Base-by-base conservation (phyloP, 2,797 vertebrate genomes). In the Lophotriccus pileatus region DNA sequence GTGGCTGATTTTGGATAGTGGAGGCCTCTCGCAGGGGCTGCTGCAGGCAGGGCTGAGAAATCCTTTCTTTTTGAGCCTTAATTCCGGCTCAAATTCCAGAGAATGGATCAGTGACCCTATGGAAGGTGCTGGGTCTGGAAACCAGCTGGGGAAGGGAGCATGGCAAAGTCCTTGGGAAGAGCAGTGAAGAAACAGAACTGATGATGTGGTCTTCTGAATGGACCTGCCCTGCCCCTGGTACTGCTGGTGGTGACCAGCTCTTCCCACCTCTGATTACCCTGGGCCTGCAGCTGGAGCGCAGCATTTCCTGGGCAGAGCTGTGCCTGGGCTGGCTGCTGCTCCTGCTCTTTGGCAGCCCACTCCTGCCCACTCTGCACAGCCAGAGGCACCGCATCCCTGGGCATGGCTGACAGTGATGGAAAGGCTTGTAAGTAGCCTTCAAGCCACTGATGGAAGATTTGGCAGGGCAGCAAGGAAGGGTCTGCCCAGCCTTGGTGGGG, bases 351-450 rank as follows among this genome's bases (percentile, higher is more conserved):
- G 16, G 46, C 32, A 75, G 14, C 43, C 49, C 5, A 0, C 59
- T 59, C 9, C 70, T 18, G 1, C 53, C 68, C 20, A 4, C 14
- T 12, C 20, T 74, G n/a, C 70, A 34, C 3, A 2, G 25, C 49
- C 78, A 13, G 22, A 14, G 34, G 12, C 41, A 37, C 60, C 6
- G 0, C 1, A 0, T 63, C 24, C 44, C 9, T 67, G 44, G 52
- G 13, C 32, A 58, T 0, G 2, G 63, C 41, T 79, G 53, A 12
- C 2, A 6, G 34, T 1, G 0, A 13, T n/a, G 15, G 32, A 24
- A 69, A 77, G 18, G 36, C 32, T 73, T 2, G 0, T 44, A 52
- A 46, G 47, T 50, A 9, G 34, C 44, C 18, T 73, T 85, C 53
- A 24, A 75, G 30, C 44, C 27, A 23, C 19, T 14, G 25, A n/a